A percentile compares a stretch with the other conserved stretches of the same genome.
Evolutionary conservation across 2,888 invertebrate species (phyloP).

Genomic region (Zonitis immaculata): DNA sequence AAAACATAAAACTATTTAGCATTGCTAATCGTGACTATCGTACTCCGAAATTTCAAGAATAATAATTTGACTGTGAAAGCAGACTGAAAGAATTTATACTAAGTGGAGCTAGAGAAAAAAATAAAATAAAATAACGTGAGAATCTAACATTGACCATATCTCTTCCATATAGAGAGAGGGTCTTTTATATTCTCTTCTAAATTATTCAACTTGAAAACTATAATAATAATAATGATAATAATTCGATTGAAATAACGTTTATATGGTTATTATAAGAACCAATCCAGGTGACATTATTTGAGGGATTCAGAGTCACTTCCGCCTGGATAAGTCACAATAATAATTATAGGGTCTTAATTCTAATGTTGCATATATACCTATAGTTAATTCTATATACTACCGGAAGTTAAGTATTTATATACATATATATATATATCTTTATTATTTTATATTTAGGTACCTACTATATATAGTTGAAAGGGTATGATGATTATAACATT

Average conservation of each 20-base stretch:
- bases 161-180: not conserved
- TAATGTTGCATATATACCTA: not conserved
- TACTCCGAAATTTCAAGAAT: not conserved
- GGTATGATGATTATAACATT: no score
- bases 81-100: not conserved
- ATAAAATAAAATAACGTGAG: not conserved
- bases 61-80: not conserved
- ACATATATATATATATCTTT: no score
- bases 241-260: not conserved
- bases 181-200: not conserved
- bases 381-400: not conserved
- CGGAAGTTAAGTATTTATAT: not conserved
- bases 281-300: not conserved
- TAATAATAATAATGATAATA: not conserved
- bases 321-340: not conserved
- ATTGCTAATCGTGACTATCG: not conserved
- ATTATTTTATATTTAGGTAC: no score
- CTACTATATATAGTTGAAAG: no score
- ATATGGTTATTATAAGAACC: not conserved
- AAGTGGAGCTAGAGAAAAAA: not conserved
- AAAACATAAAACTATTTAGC: not conserved
- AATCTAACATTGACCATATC: not conserved
- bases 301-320: not conserved
- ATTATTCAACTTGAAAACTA: not conserved
- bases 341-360: not conserved